Base-by-base conservation (phyloP, 2,797 vertebrate species). In the Linurgus olivaceus region DNA sequence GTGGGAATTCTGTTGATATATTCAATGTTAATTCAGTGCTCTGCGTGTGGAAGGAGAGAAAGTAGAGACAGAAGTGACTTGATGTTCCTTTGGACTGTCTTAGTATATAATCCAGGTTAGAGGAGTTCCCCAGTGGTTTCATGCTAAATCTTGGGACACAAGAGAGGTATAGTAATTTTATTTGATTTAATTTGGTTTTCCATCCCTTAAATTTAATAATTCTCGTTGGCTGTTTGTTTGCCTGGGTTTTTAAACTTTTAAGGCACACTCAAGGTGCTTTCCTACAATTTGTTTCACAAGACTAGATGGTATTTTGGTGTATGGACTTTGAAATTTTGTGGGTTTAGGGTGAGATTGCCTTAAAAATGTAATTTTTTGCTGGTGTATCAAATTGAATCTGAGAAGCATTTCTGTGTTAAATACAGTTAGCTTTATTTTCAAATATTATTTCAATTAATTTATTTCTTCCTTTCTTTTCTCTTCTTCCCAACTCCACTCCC, bases 261-360 rank as follows among this genome's bases (percentile, higher is more conserved):
- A 68, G 59, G 38, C 6, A 6, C 5, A 3, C 17, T 52, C 0
- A 3, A n/a, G 8, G 3, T 67, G 4, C 31, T 73, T 76, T 62
- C 24, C 17, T 73, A 28, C 17, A 23, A 7, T 20, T 73, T 33
- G 4, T 66, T 80, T 79, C 19, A 17, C 8, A 40, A 82, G 37
- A 52, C 11, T 21, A 79, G 51, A 9, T 68, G 13, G n/a, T 59
- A 8, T 54, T 95, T 79, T 58, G 33, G 33, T 45, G 19, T 48
- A 29, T 31, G 24, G 17, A 35, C 57, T 78, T 81, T 0, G 52
- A 77, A 47, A 51, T 33, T 14, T 42, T 65, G 25, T 38, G 20
- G 3, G 8, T 52, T 71, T 71, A n/a, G 25, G 3, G 12, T 78
- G 26, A 79, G n/a, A 65, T 72, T 58, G 44, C 19, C 16, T 66